These are phyloP conservation scores for Tor tambroides DNA, from an alignment of 2,113 vertebrate species.

Conservation along the genomic window DNA sequence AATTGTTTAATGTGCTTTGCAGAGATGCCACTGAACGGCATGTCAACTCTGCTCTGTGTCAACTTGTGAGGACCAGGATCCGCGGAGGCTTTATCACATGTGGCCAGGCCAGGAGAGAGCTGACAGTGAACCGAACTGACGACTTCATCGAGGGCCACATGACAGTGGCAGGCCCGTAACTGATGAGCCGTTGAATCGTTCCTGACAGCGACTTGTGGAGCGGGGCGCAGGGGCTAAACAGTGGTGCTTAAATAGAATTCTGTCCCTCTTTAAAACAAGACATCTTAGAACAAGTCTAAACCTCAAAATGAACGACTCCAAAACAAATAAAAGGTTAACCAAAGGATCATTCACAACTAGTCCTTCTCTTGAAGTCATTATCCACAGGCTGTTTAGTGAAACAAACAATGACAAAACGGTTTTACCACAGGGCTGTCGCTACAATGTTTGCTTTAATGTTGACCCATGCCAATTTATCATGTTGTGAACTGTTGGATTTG, in stretches of 20 bases:
- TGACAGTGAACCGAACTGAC: slow-evolving; percentile 40
- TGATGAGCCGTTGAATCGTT: slow-evolving; percentile 52
- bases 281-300: slow-evolving; percentile 3
- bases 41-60: slow-evolving; percentile 42
- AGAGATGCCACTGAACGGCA: slow-evolving; percentile 11
- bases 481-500: neutral
- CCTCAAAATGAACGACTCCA: neutral
- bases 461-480: neutral
- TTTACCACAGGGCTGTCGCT: neutral
- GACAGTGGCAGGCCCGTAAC: slow-evolving; percentile 53
- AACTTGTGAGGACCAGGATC: neutral
- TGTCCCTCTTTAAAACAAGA: slow-evolving; percentile 31
- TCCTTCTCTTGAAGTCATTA: neutral
- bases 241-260: slow-evolving; percentile 5
- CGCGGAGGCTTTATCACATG: slow-evolving; percentile 40
- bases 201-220: slow-evolving; percentile 54
- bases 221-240: slow-evolving; percentile 41
- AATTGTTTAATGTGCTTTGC: slow-evolving; percentile 33
- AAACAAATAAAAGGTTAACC: slow-evolving; percentile 42
- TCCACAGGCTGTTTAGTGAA: neutral
- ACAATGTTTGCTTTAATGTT: neutral
- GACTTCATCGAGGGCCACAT: slow-evolving; percentile 54
- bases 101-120: slow-evolving; percentile 31
- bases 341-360: neutral
- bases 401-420: neutral